phyloP scores from a whole-genome alignment of 2,113 vertebrate species.

The Choloepus hoffmanni region DNA sequence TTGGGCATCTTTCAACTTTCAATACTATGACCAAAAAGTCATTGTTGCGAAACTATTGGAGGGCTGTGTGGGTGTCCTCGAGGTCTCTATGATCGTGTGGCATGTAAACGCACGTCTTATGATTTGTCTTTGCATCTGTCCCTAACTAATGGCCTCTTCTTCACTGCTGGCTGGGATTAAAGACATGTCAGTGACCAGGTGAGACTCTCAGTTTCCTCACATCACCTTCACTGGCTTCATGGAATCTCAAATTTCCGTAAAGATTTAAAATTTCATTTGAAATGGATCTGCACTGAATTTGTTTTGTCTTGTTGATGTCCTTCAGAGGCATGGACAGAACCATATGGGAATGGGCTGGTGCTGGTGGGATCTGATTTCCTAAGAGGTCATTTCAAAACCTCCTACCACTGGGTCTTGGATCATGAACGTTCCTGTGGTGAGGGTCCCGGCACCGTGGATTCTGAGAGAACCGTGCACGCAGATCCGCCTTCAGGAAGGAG shows the following conservation, averaged over 20 bases:
- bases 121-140: accelerated
- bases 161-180: not conserved
- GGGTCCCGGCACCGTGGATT: not conserved
- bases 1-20: not conserved
- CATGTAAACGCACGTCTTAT: not conserved
- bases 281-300: not conserved
- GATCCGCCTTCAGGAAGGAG: not conserved
- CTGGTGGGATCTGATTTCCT: not conserved
- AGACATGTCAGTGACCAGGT: accelerated
- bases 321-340: not conserved
- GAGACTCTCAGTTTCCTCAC: not conserved
- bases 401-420: not conserved
- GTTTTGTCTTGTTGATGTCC: not conserved
- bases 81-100: accelerated
- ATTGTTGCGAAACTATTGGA: accelerated
- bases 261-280: not conserved
- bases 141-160: not conserved
- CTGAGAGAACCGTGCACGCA: not conserved
- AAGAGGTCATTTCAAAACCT: not conserved
- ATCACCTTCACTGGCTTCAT: not conserved
- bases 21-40: not conserved
- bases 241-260: not conserved
- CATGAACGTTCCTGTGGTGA: not conserved
- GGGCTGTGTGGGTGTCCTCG: not conserved
- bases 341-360: not conserved